These are phyloP conservation scores for Onthophagus taurus DNA, from an alignment of 1,140 invertebrate genomes.

Conservation along the genomic window DNA sequence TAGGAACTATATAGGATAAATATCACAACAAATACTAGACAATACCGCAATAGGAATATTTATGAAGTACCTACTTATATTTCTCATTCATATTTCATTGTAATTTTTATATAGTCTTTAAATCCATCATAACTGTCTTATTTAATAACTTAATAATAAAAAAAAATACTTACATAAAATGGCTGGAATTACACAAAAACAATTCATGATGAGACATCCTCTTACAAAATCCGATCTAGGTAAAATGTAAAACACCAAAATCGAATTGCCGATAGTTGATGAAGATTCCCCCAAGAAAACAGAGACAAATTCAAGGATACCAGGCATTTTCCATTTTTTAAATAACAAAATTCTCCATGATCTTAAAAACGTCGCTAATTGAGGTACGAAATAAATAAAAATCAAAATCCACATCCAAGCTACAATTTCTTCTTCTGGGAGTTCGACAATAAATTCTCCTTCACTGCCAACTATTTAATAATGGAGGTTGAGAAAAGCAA, in stretches of 20 bases:
- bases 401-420: constrained; percentile 87
- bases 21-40: too few relatives aligned
- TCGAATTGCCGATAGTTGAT: constrained; percentile 71
- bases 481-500: too few relatives aligned
- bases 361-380: constrained; percentile 75
- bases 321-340: constrained; percentile 63
- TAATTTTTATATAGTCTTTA: too few relatives aligned
- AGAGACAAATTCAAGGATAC: constrained; percentile 49
- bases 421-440: constrained; percentile 72
- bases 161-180: too few relatives aligned
- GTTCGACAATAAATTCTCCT: constrained; percentile 60
- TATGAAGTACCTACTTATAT: too few relatives aligned
- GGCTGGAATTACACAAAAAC: constrained; percentile 78
- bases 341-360: constrained; percentile 80
- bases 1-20: too few relatives aligned
- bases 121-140: too few relatives aligned
- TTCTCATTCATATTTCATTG: too few relatives aligned
- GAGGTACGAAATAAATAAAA: constrained; percentile 74
- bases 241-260: constrained; percentile 77
- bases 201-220: constrained; percentile 88
- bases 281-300: constrained; percentile 75
- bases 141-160: too few relatives aligned
- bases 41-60: too few relatives aligned
- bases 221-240: constrained; percentile 88
- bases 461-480: constrained; percentile 63